Base-by-base conservation (phyloP, 2,797 vertebrate species). In the Centropyge bicolor region DNA sequence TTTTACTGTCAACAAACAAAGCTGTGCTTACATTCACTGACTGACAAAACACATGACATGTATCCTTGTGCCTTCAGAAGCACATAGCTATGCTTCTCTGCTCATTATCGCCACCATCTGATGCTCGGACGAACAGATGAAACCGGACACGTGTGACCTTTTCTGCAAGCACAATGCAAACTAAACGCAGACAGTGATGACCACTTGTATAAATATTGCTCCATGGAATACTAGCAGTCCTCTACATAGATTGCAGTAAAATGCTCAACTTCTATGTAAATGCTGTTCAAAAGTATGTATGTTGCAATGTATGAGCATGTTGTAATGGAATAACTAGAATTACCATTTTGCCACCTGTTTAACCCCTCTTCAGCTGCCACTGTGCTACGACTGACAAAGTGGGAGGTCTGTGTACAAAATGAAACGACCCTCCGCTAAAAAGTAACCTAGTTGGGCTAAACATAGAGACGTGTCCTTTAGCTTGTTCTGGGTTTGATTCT, bases 391-490 rank as follows among this genome's bases (percentile, higher is more conserved):
- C 79, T 46, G 71, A 79, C 72, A 77, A 63, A 66, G 70, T 76
- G 84, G 77, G 84, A 85, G 81, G 86, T 78, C 81, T 75, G 60
- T 73, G 70, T 74, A 66, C 65, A 66, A 84, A 86, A 82, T 66
- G 65, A 75, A 80, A 85, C 82, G 80, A 82, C 81, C 79, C 81
- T 68, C 60, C 11, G 20, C 76, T 69, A 85, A 86, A 91, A 91
- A 75, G 83, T 87, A 87, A 82, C 63, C 70, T 81, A 63, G 64
- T 71, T 59, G 73, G 55, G 51, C 85, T 92, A 88, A 80, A 90
- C 81, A 83, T 88, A 90, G 89, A 72, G 66, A 52, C 74, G 76
- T 63, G 43, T 45, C 70, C 62, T 76, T 72, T 63, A 55, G 73
- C 60, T 57, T 78, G 73, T 79, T 65, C 38, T 73, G 40, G 60